Conservation (phyloP, 2,113 vertebrate genomes). For the Boleophthalmus pectinirostris region DNA sequence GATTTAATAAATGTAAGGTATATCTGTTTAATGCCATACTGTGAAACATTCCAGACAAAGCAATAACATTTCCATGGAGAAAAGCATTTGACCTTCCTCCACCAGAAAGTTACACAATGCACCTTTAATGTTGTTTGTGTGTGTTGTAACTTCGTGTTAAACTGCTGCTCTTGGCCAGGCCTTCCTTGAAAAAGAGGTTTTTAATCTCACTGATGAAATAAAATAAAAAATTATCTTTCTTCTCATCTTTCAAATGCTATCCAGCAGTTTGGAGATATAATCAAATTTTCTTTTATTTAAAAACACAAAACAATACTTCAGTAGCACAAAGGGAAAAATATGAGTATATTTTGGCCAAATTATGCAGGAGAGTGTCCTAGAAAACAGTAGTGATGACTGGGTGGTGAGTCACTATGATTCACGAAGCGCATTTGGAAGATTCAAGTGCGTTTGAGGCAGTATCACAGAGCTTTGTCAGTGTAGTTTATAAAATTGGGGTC, state of each 20-base stretch:
- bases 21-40: no score
- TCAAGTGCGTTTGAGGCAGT: conserved; percentile 27
- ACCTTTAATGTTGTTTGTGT: no score
- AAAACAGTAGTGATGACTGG: conserved; percentile 58
- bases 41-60: no score
- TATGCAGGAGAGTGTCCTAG: conserved; percentile 43
- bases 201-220: no score
- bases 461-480: conserved; percentile 15
- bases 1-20: no score
- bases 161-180: no score
- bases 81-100: no score
- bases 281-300: not conserved
- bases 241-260: not conserved
- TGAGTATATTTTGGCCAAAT: conserved; percentile 6
- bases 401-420: conserved; percentile 54
- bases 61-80: no score
- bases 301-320: not conserved
- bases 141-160: no score
- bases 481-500: conserved; percentile 3
- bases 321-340: conserved; percentile 7
- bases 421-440: conserved; percentile 44
- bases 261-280: not conserved
- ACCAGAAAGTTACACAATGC: no score
- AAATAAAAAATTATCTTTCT: not conserved
- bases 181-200: no score